These are phyloP conservation scores for Acheta domesticus DNA, from an alignment of 2,888 invertebrate genomes.

Conservation along the genomic window DNA sequence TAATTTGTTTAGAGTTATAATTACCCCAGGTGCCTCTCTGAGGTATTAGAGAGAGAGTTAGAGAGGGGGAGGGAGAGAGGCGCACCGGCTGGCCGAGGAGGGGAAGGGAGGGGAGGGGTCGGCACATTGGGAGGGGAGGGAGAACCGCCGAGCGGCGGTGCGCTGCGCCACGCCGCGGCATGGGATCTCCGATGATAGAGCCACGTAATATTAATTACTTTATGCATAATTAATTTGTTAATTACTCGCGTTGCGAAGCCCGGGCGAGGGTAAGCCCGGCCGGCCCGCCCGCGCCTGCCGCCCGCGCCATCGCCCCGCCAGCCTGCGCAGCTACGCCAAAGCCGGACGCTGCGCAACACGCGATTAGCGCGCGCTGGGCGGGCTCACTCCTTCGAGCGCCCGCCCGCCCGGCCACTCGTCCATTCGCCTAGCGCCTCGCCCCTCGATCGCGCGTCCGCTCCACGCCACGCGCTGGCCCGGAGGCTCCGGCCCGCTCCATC, in stretches of 20 bases:
- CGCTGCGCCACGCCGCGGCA: neutral
- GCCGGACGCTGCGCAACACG: neutral
- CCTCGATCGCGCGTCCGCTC: too few relatives aligned
- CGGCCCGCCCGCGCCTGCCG: neutral
- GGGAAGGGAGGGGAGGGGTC: neutral
- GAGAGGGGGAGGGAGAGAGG: neutral
- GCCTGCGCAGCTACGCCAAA: too few relatives aligned
- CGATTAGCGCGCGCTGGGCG: neutral
- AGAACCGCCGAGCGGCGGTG: neutral
- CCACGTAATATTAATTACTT: constrained; percentile 18
- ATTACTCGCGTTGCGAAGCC: neutral
- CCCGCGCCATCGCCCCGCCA: neutral
- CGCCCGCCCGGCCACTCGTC: too few relatives aligned
- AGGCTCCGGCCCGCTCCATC: too few relatives aligned
- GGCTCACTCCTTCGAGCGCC: too few relatives aligned
- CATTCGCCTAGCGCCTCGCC: too few relatives aligned
- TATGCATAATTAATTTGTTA: constrained; percentile 18
- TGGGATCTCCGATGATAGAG: neutral
- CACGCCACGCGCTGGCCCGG: too few relatives aligned
- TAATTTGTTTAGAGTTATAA: neutral
- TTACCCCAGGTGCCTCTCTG: neutral
- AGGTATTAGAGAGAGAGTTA: neutral
- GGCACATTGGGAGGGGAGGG: neutral
- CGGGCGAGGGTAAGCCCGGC: neutral
- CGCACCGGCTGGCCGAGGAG: too few relatives aligned